phyloP scores from a whole-genome alignment of 2,888 invertebrate species.

The Eremobia ochroleuca region DNA sequence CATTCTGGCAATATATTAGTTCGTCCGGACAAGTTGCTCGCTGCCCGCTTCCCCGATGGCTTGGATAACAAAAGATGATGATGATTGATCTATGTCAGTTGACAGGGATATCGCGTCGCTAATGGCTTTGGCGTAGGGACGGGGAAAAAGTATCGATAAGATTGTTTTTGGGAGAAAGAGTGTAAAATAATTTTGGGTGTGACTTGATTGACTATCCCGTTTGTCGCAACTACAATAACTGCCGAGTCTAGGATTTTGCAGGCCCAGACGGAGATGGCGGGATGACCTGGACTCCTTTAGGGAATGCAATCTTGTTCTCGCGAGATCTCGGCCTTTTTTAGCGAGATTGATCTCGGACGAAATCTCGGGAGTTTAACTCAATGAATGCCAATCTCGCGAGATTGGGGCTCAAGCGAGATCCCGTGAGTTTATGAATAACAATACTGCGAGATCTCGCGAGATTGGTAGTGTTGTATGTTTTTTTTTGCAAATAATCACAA shows the following conservation, averaged over 20 bases:
- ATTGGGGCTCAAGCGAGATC: too few species aligned
- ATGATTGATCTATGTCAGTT: constrained; percentile 77
- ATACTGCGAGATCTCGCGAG: too few species aligned
- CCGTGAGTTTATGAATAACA: too few species aligned
- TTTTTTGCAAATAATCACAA: too few species aligned
- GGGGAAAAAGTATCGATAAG: constrained; percentile 53
- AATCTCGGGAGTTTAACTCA: too few species aligned
- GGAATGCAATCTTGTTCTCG: too few species aligned
- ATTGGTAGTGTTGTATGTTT: too few species aligned
- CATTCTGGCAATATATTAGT: constrained; percentile 62
- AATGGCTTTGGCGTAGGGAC: constrained; percentile 67
- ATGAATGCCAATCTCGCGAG: too few species aligned
- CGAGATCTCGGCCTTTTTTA: too few species aligned
- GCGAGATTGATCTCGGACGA: too few species aligned
- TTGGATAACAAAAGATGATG: constrained; percentile 74
- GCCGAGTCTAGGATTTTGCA: not conserved
- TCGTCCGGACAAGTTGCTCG: constrained; percentile 51
- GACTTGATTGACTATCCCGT: not conserved
- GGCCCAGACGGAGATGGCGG: too few species aligned
- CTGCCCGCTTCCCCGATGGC: constrained; percentile 60
- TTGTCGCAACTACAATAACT: not conserved
- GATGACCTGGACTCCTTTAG: too few species aligned
- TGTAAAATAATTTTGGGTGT: not conserved
- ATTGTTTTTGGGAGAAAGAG: not conserved
- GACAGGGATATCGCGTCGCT: constrained; percentile 70